A percentile compares a stretch with the other conserved stretches of the same genome.
phyloP scores from a whole-genome alignment of 2,113 vertebrate species.

The Pagrus major region DNA sequence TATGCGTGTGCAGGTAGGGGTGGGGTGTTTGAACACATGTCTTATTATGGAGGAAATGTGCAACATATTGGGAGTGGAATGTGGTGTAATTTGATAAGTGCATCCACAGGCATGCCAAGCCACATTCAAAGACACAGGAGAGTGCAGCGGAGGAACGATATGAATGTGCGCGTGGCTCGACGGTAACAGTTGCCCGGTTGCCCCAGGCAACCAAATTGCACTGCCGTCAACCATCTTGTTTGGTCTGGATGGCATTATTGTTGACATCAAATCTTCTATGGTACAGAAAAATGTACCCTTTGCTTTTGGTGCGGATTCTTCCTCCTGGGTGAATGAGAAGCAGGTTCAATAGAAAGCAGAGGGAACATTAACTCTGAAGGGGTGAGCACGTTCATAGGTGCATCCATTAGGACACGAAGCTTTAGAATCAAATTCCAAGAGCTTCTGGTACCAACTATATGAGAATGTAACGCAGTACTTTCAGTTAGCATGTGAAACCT shows the following conservation, averaged over 20 bases:
- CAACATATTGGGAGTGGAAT: slow-evolving; percentile 56
- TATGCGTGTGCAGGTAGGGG: slow-evolving; percentile 14
- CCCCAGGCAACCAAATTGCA: slow-evolving; percentile 42
- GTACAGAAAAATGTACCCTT: slow-evolving; percentile 18
- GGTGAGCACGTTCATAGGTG: background rate
- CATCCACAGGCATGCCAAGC: slow-evolving; percentile 40
- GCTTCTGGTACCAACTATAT: background rate
- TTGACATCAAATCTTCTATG: slow-evolving; percentile 30
- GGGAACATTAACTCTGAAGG: background rate
- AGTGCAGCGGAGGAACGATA: slow-evolving; percentile 21
- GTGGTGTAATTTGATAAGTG: slow-evolving; percentile 70
- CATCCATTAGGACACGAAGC: background rate
- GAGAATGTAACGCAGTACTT: too few relatives aligned
- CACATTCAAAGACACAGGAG: slow-evolving; percentile 33
- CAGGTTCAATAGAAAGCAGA: background rate
- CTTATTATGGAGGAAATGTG: slow-evolving; percentile 52
- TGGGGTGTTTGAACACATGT: slow-evolving; percentile 37
- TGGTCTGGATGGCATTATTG: slow-evolving; percentile 7
- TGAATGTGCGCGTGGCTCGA: slow-evolving; percentile 26
- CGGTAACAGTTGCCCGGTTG: slow-evolving; percentile 39
- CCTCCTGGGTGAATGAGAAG: slow-evolving; percentile 15
- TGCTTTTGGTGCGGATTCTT: slow-evolving; percentile 5
- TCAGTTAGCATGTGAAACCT: too few relatives aligned
- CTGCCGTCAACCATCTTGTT: slow-evolving; percentile 40
- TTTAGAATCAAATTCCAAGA: background rate